Base-by-base conservation (phyloP, 2,797 vertebrate species). In the Borostomias antarcticus region DNA sequence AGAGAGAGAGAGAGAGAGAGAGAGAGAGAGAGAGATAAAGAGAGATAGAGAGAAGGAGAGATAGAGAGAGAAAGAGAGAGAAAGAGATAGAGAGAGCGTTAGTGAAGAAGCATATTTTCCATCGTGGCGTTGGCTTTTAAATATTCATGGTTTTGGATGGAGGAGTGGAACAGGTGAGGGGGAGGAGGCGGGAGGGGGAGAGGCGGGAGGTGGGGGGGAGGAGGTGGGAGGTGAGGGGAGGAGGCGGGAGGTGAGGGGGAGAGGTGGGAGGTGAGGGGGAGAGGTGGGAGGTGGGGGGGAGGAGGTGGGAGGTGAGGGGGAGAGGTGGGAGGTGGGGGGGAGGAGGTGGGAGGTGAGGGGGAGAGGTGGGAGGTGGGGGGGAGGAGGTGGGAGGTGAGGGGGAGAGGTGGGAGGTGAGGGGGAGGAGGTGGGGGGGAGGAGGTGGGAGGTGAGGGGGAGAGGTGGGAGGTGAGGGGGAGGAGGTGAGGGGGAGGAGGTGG, bases 61-160 rank as follows among this genome's bases (percentile, higher is more conserved):
- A n/a, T n/a, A n/a, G 66, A 59, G 65, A 74, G 73, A 77, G 66
- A 67, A 47, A 13, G 37, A 43, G 3, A 15, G 37, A 43, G 66
- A 59, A 63, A 74, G 73, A 77, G 66, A 67, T 47, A 13, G 37
- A 43, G 3, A 15, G 37, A 43, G 37, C n/a, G n/a, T n/a, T n/a
- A n/a, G n/a, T n/a, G 37, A 1, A 17, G 2, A 66, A 67, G 76
- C 83, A 80, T 85, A 84, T 86, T 81, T 86, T 84, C 80, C 83
- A 78, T 81, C 71, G 54, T 37, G 76, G 80, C 72, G 76, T 84
- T 80, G n/a, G 85, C 76, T 73, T 86, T 90, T 88, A 89, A 89
- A 89, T 89, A 90, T 90, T 88, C 86, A 90, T 90, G 81, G 50
- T 17, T 65, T 76, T 83, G 79, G 74, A 83, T 85, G 79, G 81